Evolutionary conservation across 2,888 invertebrate genomes (phyloP), one percentile per base, ranked within the genome.

Genomic region (Aphidius colemani): DNA sequence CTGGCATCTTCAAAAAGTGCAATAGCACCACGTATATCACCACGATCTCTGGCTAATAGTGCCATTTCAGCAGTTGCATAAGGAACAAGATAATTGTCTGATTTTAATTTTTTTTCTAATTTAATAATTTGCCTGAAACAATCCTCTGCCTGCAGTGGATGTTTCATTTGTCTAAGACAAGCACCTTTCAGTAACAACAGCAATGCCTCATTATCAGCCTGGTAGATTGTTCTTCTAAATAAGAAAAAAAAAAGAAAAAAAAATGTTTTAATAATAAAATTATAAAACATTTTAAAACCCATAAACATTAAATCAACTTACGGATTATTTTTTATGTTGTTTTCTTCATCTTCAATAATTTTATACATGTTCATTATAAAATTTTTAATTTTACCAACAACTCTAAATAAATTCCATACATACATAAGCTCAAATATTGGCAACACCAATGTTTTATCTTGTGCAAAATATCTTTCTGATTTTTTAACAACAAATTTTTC

Each of bases 401-500:
- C 88, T 72, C 90, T 89, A 81, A 97, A 94, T 73, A 94, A 88
- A 84, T 97, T 97, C 96, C 96, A 97, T 7, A 96, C 85, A 78
- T 93, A 96, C 80, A 97, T 87, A 66, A 97, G 85, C 83, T 98
- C 98, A 69, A 94, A 85, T 18, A 90, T 90, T 1, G 98, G 96
- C 71, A 97, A 85, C 6, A 92, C 83, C 39, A 98, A 85, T 49
- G 84, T 85, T 59, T 89, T 86, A 59, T 89, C 88, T 80, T 96
- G 95, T 46, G 86, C 86, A 67, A 88, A 86, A 83, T 89, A 97
- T 59, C 95, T 87, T 70, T 89, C 88, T 53, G 94, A 88, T 72
- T 95, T 94, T 77, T 90, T 91, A n/a, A 94, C 88, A 53, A 93
- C 92, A 83, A 97, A 98, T 82, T 98, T 98, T 83, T 98, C 98